phyloP scores from a whole-genome alignment of 1,140 invertebrate genomes.

The Camponotus floridanus region DNA sequence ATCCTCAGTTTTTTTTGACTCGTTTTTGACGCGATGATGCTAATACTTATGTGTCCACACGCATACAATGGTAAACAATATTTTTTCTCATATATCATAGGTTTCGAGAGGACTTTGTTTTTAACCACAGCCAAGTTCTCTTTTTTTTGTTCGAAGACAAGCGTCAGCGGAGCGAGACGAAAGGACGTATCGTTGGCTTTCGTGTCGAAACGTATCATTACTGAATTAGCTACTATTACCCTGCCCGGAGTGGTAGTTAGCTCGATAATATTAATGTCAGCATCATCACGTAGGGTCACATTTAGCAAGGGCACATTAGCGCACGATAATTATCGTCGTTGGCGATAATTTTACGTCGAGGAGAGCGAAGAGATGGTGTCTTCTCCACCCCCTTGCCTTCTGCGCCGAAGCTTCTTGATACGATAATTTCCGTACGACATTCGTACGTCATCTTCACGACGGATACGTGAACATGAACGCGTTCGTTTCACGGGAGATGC shows the following conservation, averaged over 20 bases:
- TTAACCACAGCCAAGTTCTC: not conserved
- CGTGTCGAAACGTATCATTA: conserved; percentile 56
- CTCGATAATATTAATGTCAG: conserved; percentile 61
- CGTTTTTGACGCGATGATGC: too few relatives aligned
- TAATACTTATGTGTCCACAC: not conserved
- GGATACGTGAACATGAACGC: conserved; percentile 25
- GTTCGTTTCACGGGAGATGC: conserved; percentile 11
- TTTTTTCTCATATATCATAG: not conserved
- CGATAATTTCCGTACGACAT: conserved; percentile 25
- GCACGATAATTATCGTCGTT: conserved; percentile 46
- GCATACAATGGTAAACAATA: not conserved
- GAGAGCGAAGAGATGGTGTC: not conserved
- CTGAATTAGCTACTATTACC: conserved; percentile 59
- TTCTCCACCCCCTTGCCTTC: not conserved
- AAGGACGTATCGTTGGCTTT: conserved; percentile 33
- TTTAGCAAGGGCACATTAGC: conserved; percentile 43
- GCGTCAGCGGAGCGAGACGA: not conserved
- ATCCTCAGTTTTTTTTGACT: not conserved
- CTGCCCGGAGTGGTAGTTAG: conserved; percentile 29
- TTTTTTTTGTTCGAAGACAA: not conserved
- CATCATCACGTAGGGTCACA: conserved; percentile 24
- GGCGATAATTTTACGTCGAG: conserved; percentile 35
- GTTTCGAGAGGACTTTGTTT: not conserved
- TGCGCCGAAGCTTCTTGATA: not conserved
- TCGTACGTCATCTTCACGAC: conserved; percentile 5